A percentile compares a stretch with the other conserved stretches of the same genome.
Evolutionary conservation across 2,888 invertebrate genomes (phyloP).

Genomic region (Gerris lacustris): DNA sequence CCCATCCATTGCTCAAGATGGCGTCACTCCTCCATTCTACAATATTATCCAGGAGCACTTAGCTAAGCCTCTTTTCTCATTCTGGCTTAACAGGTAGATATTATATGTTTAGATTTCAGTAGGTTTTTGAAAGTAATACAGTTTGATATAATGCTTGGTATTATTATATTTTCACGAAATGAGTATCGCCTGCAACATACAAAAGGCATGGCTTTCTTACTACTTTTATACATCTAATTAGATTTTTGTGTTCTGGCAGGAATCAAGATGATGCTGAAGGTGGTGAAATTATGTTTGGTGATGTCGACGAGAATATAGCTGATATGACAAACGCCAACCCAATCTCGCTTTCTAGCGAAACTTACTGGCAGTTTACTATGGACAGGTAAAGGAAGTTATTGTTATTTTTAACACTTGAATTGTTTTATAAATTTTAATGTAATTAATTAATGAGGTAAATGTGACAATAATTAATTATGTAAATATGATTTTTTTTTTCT

Average conservation of each 20-base stretch:
- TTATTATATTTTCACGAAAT: too few relatives aligned
- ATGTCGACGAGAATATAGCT: conserved; percentile 80
- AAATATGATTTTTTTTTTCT: too few relatives aligned
- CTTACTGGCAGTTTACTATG: conserved; percentile 96
- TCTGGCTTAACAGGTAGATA: conserved; percentile 70
- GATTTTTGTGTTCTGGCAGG: conserved; percentile 8
- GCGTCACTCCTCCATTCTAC: conserved; percentile 82
- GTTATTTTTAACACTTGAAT: too few relatives aligned
- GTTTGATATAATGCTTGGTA: too few relatives aligned
- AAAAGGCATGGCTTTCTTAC: too few relatives aligned
- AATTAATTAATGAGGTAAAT: too few relatives aligned
- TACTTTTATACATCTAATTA: too few relatives aligned
- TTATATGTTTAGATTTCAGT: conserved; percentile 18
- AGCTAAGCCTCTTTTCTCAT: conserved; percentile 75
- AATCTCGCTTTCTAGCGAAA: conserved; percentile 60
- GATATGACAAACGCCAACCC: conserved; percentile 71
- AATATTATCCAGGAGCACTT: conserved; percentile 74
- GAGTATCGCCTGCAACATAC: too few relatives aligned
- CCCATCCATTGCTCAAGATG: conserved; percentile 77
- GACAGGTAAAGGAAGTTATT: conserved; percentile 43
- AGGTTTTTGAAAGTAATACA: neutral
- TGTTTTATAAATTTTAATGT: too few relatives aligned
- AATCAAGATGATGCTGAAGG: conserved; percentile 47
- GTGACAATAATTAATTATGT: too few relatives aligned
- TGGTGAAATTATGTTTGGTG: conserved; percentile 85